Percentiles rank a stretch among this genome's conserved stretches.
phyloP scores from a whole-genome alignment of 1,140 invertebrate species.

The Drosophila murphyi region DNA sequence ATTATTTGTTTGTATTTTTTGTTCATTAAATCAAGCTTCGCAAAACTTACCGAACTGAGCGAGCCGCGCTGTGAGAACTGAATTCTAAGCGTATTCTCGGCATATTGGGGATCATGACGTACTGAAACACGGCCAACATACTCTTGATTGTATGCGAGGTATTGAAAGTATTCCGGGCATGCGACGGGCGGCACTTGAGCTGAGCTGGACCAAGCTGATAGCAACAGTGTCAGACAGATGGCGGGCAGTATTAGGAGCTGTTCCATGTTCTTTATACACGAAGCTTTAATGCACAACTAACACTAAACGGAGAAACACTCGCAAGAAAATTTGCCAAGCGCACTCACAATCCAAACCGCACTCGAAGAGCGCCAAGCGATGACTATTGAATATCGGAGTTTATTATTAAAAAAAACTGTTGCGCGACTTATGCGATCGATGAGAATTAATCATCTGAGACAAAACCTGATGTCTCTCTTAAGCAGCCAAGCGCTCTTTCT shows the following conservation, averaged over 20 bases:
- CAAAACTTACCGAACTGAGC: slow-evolving; percentile 46
- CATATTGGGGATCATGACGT: slow-evolving; percentile 23
- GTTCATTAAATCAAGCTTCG: not conserved
- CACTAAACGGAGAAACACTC: not conserved
- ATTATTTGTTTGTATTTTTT: not conserved
- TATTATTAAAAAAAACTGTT: not conserved
- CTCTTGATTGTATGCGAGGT: slow-evolving; percentile 40
- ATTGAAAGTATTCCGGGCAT: slow-evolving; percentile 60
- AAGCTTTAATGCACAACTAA: not conserved
- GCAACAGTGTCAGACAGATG: not conserved
- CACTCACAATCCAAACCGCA: slow-evolving; percentile 30
- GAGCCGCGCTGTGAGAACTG: slow-evolving; percentile 59
- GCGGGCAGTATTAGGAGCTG: not conserved
- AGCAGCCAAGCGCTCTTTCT: not conserved
- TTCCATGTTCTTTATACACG: slow-evolving; percentile 15
- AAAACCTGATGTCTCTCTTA: slow-evolving; percentile 9
- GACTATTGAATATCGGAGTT: slow-evolving; percentile 38
- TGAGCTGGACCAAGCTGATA: slow-evolving; percentile 1
- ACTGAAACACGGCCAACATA: slow-evolving; percentile 53
- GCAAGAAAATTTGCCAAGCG: slow-evolving; percentile 4
- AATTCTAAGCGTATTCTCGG: slow-evolving; percentile 41
- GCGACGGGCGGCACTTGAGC: slow-evolving; percentile 53
- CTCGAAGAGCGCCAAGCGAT: slow-evolving; percentile 38
- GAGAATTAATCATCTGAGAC: slow-evolving; percentile 7
- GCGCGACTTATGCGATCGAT: slow-evolving; percentile 13